Evolutionary conservation across 2,113 vertebrate species (phyloP), one percentile per base, ranked within the genome.

Genomic region (Polypterus senegalus): DNA sequence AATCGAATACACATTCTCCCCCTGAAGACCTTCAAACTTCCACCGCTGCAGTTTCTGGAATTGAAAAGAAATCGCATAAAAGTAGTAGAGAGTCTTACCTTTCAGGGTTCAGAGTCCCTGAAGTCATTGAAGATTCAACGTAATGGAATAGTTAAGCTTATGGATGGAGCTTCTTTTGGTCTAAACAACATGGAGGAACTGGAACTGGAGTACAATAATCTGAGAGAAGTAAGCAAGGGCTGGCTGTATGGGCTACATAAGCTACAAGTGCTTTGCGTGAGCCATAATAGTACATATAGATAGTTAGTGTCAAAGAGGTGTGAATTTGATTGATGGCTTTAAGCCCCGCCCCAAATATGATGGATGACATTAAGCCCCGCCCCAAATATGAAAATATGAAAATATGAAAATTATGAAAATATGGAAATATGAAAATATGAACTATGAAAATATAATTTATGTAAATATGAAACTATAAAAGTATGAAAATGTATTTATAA

Each of bases 131-230:
- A 96, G 80, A 87, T 98, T 89, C 94, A 98, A 63, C 86, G 92
- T 67, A 98, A 98, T 64, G 89, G 92, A 70, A 91, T 98, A 71
- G 88, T 80, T 57, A 92, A 85, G 76, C 87, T 98, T 47, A 97
- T 97, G 89, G 94, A 98, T 59, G 96, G 93, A 60, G 96, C 96
- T 0, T 97, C 98, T 74, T 98, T 97, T 83, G 94, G 96, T 67
- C 79, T 98, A 62, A 89, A 90, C 71, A 94, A 86, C 76, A 97
- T 98, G 74, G 94, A 97, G 69, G 93, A 89, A 69, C 45, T 89
- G 88, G 93, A 98, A 73, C 76, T 99, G 62, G 93, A 99, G 68
- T 86, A 97, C 76, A 99, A 99, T 76, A 97, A 97, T 76, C 81
- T 99, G 61, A 97, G 94, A 3, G 91, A 97, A 79, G 86, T 99